Evolutionary conservation across 1,140 invertebrate genomes (phyloP).

Genomic region (Drosophila watanabei): DNA sequence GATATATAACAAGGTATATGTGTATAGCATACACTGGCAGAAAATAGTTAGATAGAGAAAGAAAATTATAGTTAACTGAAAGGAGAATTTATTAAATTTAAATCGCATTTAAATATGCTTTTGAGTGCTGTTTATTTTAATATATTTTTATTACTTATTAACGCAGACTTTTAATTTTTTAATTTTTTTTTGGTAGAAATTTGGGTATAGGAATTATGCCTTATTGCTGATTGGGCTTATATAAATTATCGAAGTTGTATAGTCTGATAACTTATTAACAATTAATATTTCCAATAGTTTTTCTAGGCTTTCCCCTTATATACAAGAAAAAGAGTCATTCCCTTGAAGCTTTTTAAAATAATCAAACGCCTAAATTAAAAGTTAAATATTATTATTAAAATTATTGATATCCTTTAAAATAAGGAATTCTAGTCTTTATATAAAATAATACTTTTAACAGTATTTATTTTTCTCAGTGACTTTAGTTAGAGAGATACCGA

Average conservation of each 20-base stretch:
- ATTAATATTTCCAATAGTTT: too few species aligned
- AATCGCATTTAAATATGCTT: background rate
- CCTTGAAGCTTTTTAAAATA: background rate
- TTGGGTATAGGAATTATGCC: too few species aligned
- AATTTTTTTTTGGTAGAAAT: too few species aligned
- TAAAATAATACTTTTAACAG: background rate
- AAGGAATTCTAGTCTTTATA: fast-evolving
- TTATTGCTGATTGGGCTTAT: too few species aligned
- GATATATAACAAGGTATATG: conserved; percentile 48
- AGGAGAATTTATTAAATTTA: background rate
- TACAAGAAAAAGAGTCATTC: too few species aligned
- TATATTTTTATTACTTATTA: too few species aligned
- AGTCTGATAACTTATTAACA: too few species aligned
- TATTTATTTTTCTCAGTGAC: background rate
- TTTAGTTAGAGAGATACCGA: conserved; percentile 9
- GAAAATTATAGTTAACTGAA: background rate
- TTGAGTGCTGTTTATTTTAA: too few species aligned
- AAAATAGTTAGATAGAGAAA: background rate
- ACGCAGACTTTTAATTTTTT: too few species aligned
- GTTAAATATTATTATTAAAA: background rate
- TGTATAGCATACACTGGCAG: conserved; percentile 30
- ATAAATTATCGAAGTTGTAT: too few species aligned
- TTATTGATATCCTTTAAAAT: background rate
- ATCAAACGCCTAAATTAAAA: background rate
- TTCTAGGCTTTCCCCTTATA: too few species aligned